A percentile compares a stretch with the other conserved stretches of the same genome.
Conservation (phyloP, 2,888 invertebrate genomes). For the Dasypolia templi region DNA sequence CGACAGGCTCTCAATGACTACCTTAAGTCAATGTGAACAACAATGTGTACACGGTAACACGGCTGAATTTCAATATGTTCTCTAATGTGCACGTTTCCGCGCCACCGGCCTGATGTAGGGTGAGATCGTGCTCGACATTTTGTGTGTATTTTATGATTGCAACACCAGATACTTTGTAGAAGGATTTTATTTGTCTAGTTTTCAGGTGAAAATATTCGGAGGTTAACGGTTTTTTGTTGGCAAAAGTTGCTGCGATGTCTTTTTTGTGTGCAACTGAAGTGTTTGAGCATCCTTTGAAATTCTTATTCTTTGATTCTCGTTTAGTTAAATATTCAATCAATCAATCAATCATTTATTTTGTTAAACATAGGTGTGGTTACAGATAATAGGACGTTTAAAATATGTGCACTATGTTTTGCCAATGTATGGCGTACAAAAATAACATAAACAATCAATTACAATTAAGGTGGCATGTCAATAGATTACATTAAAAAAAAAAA, state of each 20-base stretch:
- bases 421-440: no score
- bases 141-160: background rate
- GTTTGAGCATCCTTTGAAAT: background rate
- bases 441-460: no score
- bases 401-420: no score
- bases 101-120: background rate
- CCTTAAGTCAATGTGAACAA: background rate
- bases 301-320: background rate
- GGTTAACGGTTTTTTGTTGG: no score
- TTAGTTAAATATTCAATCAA: no score
- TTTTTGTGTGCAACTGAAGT: background rate
- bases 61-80: constrained; percentile 28
- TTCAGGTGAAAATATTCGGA: background rate
- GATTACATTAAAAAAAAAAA: no score
- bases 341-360: no score
- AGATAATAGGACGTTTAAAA: no score
- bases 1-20: background rate
- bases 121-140: constrained; percentile 5
- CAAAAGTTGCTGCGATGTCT: background rate
- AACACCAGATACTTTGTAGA: constrained; percentile 18
- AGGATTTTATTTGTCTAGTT: background rate
- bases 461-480: no score
- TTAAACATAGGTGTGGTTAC: no score
- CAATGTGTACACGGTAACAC: constrained; percentile 6
- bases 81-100: constrained; percentile 19